Evolutionary conservation across 2,113 vertebrate species (phyloP).

Genomic region (Scomber japonicus): DNA sequence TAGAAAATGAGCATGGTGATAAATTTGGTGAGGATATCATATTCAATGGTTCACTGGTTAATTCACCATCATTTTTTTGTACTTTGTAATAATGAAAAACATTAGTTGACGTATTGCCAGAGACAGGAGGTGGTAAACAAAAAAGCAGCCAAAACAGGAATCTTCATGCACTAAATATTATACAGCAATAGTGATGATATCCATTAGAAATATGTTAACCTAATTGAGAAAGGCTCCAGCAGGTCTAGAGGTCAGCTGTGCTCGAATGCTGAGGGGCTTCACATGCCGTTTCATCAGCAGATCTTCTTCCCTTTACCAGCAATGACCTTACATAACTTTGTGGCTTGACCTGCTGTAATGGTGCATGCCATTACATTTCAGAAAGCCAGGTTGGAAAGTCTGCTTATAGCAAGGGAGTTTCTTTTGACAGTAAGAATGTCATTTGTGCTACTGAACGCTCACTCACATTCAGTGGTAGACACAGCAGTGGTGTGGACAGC

Average conservation of each 20-base stretch:
- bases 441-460: not conserved
- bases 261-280: not conserved
- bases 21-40: too few relatives aligned
- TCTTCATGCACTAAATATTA: too few relatives aligned
- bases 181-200: too few relatives aligned
- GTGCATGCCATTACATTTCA: not conserved
- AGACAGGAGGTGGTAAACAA: too few relatives aligned
- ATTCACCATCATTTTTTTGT: too few relatives aligned
- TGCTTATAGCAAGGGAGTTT: too few relatives aligned
- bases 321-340: not conserved
- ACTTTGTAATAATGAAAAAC: too few relatives aligned
- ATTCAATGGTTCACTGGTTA: too few relatives aligned
- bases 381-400: not conserved
- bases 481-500: not conserved
- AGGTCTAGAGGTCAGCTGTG: not conserved
- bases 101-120: too few relatives aligned
- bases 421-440: not conserved
- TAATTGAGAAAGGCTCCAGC: not conserved
- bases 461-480: not conserved
- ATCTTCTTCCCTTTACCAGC: not conserved
- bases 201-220: too few relatives aligned
- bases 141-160: too few relatives aligned
- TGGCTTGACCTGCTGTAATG: not conserved
- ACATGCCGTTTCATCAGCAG: not conserved
- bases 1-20: too few relatives aligned